Conservation (phyloP, 2,113 vertebrate species). For the Dromaius novaehollandiae region DNA sequence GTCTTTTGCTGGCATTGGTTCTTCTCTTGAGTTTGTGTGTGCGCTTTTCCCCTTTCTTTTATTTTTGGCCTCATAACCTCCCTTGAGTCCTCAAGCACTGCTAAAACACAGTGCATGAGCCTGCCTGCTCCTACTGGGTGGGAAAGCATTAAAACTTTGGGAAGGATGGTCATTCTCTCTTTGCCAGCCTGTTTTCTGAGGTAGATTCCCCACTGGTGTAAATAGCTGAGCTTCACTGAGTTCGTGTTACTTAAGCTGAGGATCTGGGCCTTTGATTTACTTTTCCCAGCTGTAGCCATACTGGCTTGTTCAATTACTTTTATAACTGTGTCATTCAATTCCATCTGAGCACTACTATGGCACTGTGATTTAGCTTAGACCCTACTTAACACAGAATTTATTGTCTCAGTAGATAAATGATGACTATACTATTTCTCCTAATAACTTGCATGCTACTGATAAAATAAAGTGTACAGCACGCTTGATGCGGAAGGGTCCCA, state of each 20-base stretch:
- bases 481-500: constrained; percentile 35
- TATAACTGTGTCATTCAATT: constrained; percentile 56
- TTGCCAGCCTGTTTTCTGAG: constrained; percentile 1
- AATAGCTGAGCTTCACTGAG: constrained; percentile 23
- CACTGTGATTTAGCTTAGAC: constrained; percentile 52
- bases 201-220: neutral
- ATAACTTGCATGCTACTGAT: constrained; percentile 55
- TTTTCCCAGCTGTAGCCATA: constrained; percentile 52
- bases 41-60: neutral
- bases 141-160: constrained; percentile 3
- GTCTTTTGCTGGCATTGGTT: neutral
- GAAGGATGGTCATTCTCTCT: neutral
- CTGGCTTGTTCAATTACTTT: constrained; percentile 53
- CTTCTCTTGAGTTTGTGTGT: neutral
- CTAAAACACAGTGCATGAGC: neutral
- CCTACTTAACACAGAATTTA: constrained; percentile 53
- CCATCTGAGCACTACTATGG: constrained; percentile 37
- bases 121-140: neutral
- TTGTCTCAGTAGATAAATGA: constrained; percentile 64
- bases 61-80: neutral
- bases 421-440: constrained; percentile 44
- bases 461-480: neutral
- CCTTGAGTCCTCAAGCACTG: neutral
- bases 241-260: neutral
- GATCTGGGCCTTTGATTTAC: constrained; percentile 45